Evolutionary conservation across 2,113 vertebrate genomes (phyloP), one percentile per base, ranked within the genome.

Genomic region (Baryphthengus martii): DNA sequence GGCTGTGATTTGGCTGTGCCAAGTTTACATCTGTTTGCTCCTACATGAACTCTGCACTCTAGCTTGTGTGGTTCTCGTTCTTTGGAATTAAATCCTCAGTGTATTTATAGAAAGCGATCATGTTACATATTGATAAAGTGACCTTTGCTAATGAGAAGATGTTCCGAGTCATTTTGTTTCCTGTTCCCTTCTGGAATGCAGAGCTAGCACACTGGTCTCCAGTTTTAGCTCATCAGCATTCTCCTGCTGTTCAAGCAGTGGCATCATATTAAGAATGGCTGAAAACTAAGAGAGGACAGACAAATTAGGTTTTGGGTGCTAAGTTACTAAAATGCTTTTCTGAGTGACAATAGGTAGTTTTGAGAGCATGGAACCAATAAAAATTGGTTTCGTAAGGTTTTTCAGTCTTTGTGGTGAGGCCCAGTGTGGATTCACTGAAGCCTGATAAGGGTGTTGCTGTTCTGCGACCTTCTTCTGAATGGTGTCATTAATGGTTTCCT

Each of bases 71-170:
- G 21, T 85, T 67, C 26, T 66, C 45, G 62, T 28, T 58, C 56
- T 76, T 92, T 83, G 62, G 62, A 93, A 85, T 82, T 67, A 53
- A 72, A 19, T 71, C 13, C 1, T 1, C 55, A 23, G 15, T 75
- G 6, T 88, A 90, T 88, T 90, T 83, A 52, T 88, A 56, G 75
- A 61, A 96, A 76, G 56, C 52, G 4, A 33, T 85, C 17, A 19
- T 47, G 18, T 53, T 78, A 33, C 9, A 1, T 61, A 65, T 77
- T 65, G 53, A 75, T 62, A 85, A 82, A 31, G 35, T 82, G 53
- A 40, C n/a, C 17, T 17, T 76, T 91, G 37, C 40, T 80, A 86
- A 44, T 29, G 66, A 55, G 67, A 93, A 66, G 71, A 50, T 71
- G 29, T 75, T 67, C 20, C 1, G 0, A 78, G 39, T 50, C 0